Evolutionary conservation across 2,888 invertebrate genomes (phyloP).

Genomic region (Halocaridina rubra): DNA sequence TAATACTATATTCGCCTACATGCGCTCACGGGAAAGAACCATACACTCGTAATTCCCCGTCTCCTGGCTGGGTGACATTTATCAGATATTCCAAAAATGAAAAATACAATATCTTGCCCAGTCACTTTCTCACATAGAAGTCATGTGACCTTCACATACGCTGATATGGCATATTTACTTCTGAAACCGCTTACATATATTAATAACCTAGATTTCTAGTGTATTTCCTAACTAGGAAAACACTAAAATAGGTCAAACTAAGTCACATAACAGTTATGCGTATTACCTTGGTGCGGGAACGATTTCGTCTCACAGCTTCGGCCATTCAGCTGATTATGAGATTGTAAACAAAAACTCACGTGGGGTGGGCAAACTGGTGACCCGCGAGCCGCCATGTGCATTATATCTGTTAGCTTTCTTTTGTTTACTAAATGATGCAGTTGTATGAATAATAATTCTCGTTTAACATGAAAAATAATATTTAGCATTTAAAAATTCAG

Average conservation of each 20-base stretch:
- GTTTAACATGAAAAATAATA: neutral
- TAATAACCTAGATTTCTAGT: neutral
- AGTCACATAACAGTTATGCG: neutral
- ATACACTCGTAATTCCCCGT: no score
- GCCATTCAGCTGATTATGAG: slow-evolving; percentile 49
- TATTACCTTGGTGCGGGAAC: slow-evolving; percentile 37
- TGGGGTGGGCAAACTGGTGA: neutral
- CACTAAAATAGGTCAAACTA: neutral
- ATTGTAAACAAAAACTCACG: no score
- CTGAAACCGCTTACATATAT: neutral
- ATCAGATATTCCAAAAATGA: no score
- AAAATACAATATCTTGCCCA: no score
- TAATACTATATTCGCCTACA: no score
- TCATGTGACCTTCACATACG: neutral
- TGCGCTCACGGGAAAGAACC: no score
- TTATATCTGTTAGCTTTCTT: neutral
- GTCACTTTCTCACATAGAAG: no score
- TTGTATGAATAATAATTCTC: neutral
- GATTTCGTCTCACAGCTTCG: slow-evolving; percentile 33
- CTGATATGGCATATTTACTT: neutral
- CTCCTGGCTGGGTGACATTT: no score
- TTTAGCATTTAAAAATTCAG: neutral
- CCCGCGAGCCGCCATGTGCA: neutral
- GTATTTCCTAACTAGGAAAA: neutral
- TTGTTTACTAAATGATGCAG: neutral